Evolutionary conservation across 2,888 invertebrate species (phyloP).

Genomic region (Hartigia nigra): DNA sequence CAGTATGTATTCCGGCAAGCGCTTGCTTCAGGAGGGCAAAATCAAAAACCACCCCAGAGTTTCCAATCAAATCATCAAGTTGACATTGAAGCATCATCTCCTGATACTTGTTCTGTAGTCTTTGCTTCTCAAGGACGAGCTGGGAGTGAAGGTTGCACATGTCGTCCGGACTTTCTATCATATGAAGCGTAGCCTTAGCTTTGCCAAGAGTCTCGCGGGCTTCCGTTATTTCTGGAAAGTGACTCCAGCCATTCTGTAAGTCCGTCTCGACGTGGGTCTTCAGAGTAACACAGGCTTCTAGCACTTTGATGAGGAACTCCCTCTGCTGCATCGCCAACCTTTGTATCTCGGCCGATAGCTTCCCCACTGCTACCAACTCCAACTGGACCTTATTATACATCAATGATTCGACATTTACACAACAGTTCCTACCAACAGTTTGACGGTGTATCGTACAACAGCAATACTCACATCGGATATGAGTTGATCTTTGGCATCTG

Average conservation of each 20-base stretch:
- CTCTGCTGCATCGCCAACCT: constrained; percentile 77
- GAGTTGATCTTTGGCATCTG: constrained; percentile 76
- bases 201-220: constrained; percentile 74
- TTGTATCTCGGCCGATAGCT: constrained; percentile 77
- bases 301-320: constrained; percentile 77
- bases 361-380: constrained; percentile 76
- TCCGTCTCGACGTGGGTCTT: constrained; percentile 82
- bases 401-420: background rate
- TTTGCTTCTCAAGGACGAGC: constrained; percentile 74
- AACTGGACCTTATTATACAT: constrained; percentile 67
- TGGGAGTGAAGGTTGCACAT: constrained; percentile 73
- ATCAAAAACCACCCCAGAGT: constrained; percentile 76
- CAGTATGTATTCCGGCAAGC: constrained; percentile 72
- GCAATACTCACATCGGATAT: constrained; percentile 69
- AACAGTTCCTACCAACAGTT: background rate
- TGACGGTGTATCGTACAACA: background rate
- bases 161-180: constrained; percentile 72
- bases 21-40: constrained; percentile 77
- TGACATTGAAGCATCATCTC: constrained; percentile 80
- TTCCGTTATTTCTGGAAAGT: constrained; percentile 74
- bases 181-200: constrained; percentile 71
- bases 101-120: constrained; percentile 75
- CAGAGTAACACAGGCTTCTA: constrained; percentile 79
- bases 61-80: constrained; percentile 76
- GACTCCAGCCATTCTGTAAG: constrained; percentile 75